Evolutionary conservation across 1,140 invertebrate genomes (phyloP).

Genomic region (Plutomurus gul): DNA sequence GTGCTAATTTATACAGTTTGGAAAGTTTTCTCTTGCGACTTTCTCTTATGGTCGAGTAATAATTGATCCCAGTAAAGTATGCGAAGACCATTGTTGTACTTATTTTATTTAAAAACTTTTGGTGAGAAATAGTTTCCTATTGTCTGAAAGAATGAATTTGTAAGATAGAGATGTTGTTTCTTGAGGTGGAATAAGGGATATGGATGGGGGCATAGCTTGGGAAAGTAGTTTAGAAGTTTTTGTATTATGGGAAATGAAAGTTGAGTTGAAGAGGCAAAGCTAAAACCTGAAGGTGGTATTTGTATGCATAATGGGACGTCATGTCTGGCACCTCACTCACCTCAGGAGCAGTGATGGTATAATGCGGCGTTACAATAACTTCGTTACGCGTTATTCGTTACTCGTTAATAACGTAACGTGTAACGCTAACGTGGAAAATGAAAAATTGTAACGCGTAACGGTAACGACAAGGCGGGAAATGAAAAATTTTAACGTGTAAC

Average conservation of each 20-base stretch:
- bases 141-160: neutral
- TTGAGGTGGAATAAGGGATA: constrained; percentile 1
- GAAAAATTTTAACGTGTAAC: too few species aligned
- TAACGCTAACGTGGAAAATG: too few species aligned
- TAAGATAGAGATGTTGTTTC: neutral
- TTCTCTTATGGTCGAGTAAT: neutral
- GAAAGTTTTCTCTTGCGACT: neutral
- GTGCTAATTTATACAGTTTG: neutral
- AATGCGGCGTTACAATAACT: too few species aligned
- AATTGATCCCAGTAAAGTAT: neutral
- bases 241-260: constrained; percentile 24
- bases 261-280: constrained; percentile 31
- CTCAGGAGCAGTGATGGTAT: too few species aligned
- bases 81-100: neutral
- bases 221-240: constrained; percentile 35
- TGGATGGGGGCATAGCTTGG: neutral
- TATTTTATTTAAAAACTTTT: neutral
- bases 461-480: too few species aligned
- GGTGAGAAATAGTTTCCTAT: neutral
- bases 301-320: constrained; percentile 41
- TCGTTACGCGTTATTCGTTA: too few species aligned
- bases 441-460: too few species aligned
- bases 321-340: constrained; percentile 36
- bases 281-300: constrained; percentile 29
- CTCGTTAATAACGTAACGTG: too few species aligned